Conservation (phyloP, 2,113 vertebrate genomes). For the Sorex fumeus region DNA sequence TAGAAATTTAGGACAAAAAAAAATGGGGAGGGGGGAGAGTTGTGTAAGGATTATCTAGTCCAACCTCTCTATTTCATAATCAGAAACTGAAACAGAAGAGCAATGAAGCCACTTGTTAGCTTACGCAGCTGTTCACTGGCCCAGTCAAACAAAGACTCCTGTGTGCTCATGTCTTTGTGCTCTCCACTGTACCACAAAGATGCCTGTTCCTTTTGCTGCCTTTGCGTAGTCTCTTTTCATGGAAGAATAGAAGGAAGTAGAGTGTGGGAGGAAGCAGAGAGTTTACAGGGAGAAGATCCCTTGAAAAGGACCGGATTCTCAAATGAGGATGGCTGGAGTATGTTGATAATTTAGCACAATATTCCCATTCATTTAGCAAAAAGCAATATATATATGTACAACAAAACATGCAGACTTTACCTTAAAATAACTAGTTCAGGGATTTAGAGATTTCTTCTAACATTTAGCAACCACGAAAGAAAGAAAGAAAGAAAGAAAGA, state of each 20-base stretch:
- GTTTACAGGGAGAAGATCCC: not conserved
- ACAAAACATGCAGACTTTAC: not conserved
- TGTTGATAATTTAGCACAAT: not conserved
- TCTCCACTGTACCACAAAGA: not conserved
- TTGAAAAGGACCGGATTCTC: not conserved
- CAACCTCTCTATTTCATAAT: constrained; percentile 28
- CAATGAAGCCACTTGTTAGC: constrained; percentile 14
- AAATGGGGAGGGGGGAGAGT: not conserved
- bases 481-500: too few species aligned
- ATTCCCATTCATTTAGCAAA: constrained; percentile 24
- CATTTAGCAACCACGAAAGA: not conserved
- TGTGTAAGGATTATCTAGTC: constrained; percentile 3
- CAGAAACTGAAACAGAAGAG: constrained; percentile 27
- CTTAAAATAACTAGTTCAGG: not conserved
- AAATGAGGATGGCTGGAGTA: not conserved
- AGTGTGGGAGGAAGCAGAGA: not conserved
- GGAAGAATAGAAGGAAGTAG: not conserved
- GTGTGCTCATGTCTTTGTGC: not conserved
- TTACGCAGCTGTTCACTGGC: not conserved
- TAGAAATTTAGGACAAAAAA: not conserved
- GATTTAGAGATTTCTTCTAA: not conserved
- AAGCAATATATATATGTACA: too few species aligned
- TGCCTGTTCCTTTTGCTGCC: not conserved
- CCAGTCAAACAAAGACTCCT: not conserved
- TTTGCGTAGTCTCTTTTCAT: not conserved